Base-by-base conservation (phyloP, 1,140 invertebrate genomes). In the Argopecten irradians region DNA sequence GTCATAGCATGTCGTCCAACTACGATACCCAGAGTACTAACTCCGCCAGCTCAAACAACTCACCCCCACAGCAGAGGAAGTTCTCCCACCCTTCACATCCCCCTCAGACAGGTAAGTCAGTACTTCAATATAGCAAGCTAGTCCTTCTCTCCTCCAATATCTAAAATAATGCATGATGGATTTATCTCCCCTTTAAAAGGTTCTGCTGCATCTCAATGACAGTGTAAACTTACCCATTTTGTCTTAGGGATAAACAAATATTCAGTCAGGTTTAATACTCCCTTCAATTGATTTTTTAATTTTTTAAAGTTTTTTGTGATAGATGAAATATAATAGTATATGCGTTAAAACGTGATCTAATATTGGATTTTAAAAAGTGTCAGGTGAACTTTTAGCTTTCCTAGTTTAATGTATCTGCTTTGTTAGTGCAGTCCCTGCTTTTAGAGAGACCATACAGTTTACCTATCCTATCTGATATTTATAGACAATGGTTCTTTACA, bases 11-110 rank as follows among this genome's bases (percentile, higher is more conserved):
- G 55, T 92, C 97, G 88, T 97, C 97, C 71, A 97, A 97, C 93
- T 97, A 97, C 93, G 97, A 97, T 96, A 96, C 97, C 93, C 96
- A 97, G 93, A 96, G 96, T 90, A 96, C 96, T 39, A 87, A 86
- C 36, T 89, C 87, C 3, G 87, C 71, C 8, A 86, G 84, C 32
- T 90, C 85, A 84, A 88, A 55, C 35, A 88, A 83, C 88, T 87
- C 84, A 87, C 88, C 39, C 34, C 82, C 86, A 82, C 86, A 22
- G 88, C 90, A 86, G n/a, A 71, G 55, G 55, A 71, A 71, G 55
- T 71, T 71, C 84, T 71, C 71, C 36, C 84, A 36, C 84, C 84
- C 83, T 8, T 35, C 34, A 34, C 91, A 92, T 82, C 88, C 89
- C n/a, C 92, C 91, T 19, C 91, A 92, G 41, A 85, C 91, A 86